Base-by-base conservation (phyloP, 2,113 vertebrate genomes). In the Albula glossodonta region DNA sequence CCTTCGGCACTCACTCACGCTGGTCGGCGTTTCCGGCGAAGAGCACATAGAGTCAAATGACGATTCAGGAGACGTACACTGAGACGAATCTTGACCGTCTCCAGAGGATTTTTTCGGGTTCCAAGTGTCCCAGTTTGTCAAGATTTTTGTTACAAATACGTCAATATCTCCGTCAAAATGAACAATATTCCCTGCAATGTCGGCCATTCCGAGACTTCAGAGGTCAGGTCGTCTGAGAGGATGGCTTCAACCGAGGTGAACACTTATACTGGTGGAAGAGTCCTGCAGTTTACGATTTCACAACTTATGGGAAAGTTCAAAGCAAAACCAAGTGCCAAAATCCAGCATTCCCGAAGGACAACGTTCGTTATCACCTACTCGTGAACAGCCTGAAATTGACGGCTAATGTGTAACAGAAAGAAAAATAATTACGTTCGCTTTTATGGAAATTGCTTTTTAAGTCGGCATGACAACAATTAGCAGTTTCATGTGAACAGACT, bases 381-480 rank as follows among this genome's bases (percentile, higher is more conserved):
- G 97, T 95, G 98, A 99, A 98, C 96, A 92, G 95, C 95, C 96
- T 95, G 95, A 96, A 96, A 94, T 95, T 96, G 95, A 95, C 93
- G 95, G 94, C 94, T 96, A 95, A 96, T 94, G 93, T 91, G 86
- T 87, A 94, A 94, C 93, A 94, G 95, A 94, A 94, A 95, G 96
- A 96, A 95, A 96, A 96, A 97, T 96, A 97, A 95, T 95, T 96
- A 95, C 95, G 97, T 97, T 97, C 95, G 93, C 96, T 96, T 95
- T 95, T 95, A 93, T 95, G 95, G 95, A 93, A 94, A 95, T 95
- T 92, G 95, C 92, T 94, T 93, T 96, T 97, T 96, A 97, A 96
- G 94, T 91, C 92, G 91, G 90, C 74, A 48, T 88, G 94, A 91
- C 93, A 88, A 93, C 92, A 93, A 90, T 96, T 97, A 93, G 94